Base-by-base conservation (phyloP, 37 sponge, comb jelly and placozoan genomes). In the Chondrosia reniformis region DNA sequence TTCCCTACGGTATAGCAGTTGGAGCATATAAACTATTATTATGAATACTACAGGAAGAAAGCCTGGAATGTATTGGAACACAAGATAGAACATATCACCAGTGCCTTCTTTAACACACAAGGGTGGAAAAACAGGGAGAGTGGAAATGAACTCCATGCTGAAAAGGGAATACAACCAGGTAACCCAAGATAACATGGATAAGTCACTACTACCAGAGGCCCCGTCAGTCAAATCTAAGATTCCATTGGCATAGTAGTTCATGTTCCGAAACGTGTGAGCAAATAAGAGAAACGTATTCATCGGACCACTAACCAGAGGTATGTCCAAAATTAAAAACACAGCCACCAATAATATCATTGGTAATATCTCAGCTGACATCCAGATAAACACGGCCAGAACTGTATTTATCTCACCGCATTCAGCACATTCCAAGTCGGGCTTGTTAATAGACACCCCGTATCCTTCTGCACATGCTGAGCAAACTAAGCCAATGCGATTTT, bases 201-300 rank as follows among this genome's bases (percentile, higher is more conserved):
- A 56, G 58, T 28, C 58, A 56, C 27, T 56, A 28, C 27, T 4
- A 2, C 9, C 58, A 7, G 39, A 43, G 7, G 42, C 41, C 28
- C 17, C 34, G 33, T 17, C 66, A 9, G 66, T 31, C 31, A 64
- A 32, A 6, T 69, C 72, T 1, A 69, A 25, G 12, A 39, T 37
- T 17, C 72, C 72, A 34, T 69, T 69, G 4, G 72, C 72, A 40
- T 69, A 69, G 25, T 43, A 2, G 22, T 69, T 69, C 72, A 69
- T 69, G 24, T 41, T 44, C 1, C 41, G 41, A 25, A 69, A 69
- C 0, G 72, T 69, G 41, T 69, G 72, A 34, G 43, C 72, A 40
- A 69, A 69, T 17, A 69, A 44, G 43, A 69, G 72, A 39, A 69
- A 69, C 7, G 72, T 43, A 25, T 69, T 69, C 72, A 69, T 69